Evolutionary conservation across 2,113 vertebrate genomes (phyloP).

Genomic region (Cisticola juncidis): DNA sequence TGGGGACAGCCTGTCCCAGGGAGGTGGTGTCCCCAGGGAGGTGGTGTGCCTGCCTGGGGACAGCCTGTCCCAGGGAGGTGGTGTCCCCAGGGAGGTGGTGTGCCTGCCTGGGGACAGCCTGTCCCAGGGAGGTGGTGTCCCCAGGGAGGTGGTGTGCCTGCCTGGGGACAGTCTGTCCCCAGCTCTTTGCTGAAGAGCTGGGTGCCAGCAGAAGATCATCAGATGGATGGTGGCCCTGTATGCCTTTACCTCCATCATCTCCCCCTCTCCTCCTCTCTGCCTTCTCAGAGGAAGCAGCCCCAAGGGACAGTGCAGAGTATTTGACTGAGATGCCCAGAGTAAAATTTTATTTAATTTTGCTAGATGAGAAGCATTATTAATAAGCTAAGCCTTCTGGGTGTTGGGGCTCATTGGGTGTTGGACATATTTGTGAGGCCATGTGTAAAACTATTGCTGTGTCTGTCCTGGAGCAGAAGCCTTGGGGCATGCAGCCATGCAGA

Average conservation of each 20-base stretch:
- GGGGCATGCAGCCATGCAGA: not conserved
- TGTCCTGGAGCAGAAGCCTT: not conserved
- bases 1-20: not conserved
- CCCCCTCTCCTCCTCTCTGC: not conserved
- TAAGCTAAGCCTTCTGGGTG: not conserved
- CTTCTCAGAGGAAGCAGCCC: not conserved
- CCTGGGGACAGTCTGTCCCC: not conserved
- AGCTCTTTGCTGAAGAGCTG: not conserved
- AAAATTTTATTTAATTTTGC: not conserved
- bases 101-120: too few relatives aligned
- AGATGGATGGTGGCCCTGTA: accelerated
- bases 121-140: too few relatives aligned
- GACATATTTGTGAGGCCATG: not conserved
- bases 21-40: not conserved
- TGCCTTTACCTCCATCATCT: not conserved
- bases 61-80: not conserved
- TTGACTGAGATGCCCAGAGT: not conserved
- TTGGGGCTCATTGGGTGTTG: not conserved
- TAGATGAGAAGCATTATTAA: not conserved
- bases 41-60: not conserved
- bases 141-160: too few relatives aligned
- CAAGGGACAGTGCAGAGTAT: not conserved
- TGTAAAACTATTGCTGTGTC: not conserved
- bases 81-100: too few relatives aligned
- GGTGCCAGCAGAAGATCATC: not conserved